Evolutionary conservation across 2,113 vertebrate species (phyloP).

Genomic region (Burhinus bistriatus): DNA sequence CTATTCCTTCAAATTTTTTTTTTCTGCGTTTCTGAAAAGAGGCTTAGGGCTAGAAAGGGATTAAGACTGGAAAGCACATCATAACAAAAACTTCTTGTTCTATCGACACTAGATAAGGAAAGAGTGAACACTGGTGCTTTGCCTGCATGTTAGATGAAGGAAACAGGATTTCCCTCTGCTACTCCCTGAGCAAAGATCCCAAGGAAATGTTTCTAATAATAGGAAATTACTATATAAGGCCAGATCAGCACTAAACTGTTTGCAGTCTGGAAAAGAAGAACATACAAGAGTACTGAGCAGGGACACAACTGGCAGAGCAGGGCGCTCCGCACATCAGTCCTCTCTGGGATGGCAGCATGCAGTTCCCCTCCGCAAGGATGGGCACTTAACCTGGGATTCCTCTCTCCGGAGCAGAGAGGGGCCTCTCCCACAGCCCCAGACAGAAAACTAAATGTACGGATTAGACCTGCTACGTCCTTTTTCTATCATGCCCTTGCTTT

Average conservation of each 20-base stretch:
- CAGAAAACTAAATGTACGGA: not conserved
- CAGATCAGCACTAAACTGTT: constrained; percentile 52
- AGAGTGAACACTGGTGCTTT: constrained; percentile 24
- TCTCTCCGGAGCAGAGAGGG: not conserved
- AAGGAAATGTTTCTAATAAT: constrained; percentile 72
- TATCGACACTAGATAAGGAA: constrained; percentile 6
- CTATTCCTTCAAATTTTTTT: not conserved
- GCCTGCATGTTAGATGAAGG: constrained; percentile 48
- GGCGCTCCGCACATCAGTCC: not conserved
- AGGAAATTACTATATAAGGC: constrained; percentile 75
- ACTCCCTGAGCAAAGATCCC: constrained; percentile 67
- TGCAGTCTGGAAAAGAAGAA: constrained; percentile 47
- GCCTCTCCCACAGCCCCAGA: not conserved
- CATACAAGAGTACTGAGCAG: not conserved
- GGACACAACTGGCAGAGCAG: not conserved
- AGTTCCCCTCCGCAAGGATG: not conserved
- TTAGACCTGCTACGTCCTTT: not conserved
- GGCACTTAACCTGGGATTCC: not conserved
- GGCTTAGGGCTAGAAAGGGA: constrained; percentile 16
- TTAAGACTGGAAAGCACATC: not conserved
- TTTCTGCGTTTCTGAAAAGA: constrained; percentile 31
- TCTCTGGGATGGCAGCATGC: not conserved
- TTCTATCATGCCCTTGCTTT: not conserved
- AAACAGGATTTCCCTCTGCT: constrained; percentile 75
- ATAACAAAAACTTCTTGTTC: constrained; percentile 39